These are phyloP conservation scores for Colossoma macropomum DNA, from an alignment of 2,113 vertebrate species.

Conservation along the genomic window DNA sequence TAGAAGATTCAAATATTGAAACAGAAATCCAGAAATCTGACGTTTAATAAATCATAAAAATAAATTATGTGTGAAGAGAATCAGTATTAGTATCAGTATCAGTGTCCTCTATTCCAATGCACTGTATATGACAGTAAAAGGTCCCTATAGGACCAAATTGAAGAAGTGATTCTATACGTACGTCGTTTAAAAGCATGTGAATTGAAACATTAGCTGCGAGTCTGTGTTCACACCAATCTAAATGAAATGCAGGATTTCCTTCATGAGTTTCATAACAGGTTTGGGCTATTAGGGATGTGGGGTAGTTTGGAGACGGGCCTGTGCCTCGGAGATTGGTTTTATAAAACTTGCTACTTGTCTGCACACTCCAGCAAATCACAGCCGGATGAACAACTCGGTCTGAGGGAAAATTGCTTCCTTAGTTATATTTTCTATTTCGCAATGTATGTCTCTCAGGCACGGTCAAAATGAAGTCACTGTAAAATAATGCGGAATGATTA, in stretches of 20 bases:
- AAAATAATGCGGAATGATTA: slow-evolving; percentile 12
- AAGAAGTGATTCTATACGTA: background rate
- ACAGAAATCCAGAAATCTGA: too few relatives aligned
- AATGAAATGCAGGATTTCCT: background rate
- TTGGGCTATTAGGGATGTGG: background rate
- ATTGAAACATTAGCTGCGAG: background rate
- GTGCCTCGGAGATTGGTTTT: background rate
- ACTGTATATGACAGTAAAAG: background rate
- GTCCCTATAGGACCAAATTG: background rate
- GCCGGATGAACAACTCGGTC: background rate
- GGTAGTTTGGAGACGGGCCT: background rate
- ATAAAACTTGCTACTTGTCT: background rate
- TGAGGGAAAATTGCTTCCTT: slow-evolving; percentile 15
- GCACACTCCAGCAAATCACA: slow-evolving; percentile 1
- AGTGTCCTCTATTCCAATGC: background rate
- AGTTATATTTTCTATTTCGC: slow-evolving; percentile 7
- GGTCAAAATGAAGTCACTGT: slow-evolving; percentile 17
- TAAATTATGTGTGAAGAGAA: too few relatives aligned
- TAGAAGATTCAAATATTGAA: too few relatives aligned
- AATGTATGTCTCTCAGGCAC: background rate
- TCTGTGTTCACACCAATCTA: too few relatives aligned
- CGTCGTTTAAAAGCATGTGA: background rate
- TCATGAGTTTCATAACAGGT: background rate
- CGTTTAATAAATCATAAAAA: too few relatives aligned
- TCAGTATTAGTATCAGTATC: too few relatives aligned